phyloP scores from a whole-genome alignment of 2,888 invertebrate species.

The Sceliomorpha sp. region DNA sequence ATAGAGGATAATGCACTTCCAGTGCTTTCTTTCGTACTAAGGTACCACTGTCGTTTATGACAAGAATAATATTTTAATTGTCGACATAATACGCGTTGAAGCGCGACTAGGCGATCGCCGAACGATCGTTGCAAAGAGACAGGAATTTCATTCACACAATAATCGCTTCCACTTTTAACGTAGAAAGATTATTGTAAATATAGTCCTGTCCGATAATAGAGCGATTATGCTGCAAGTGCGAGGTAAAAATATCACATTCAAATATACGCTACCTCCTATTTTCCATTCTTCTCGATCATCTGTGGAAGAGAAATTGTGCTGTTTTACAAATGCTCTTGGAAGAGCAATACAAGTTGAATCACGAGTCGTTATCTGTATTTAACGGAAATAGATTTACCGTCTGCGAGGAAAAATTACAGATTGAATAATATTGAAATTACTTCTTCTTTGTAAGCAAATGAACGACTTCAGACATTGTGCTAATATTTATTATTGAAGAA shows the following conservation, averaged over 20 bases:
- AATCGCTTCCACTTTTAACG: conserved; percentile 21
- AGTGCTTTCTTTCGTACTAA: conserved; percentile 69
- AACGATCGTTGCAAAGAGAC: conserved; percentile 17
- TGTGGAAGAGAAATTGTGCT: conserved; percentile 48
- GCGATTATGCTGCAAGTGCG: conserved; percentile 6
- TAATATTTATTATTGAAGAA: no score
- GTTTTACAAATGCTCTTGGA: no score
- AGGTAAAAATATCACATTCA: conserved; percentile 14
- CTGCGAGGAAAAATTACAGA: no score
- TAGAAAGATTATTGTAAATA: conserved; percentile 24
- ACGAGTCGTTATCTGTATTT: no score
- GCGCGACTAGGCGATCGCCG: conserved; percentile 57
- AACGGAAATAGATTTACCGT: no score
- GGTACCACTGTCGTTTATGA: conserved; percentile 72
- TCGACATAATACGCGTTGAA: conserved; percentile 69
- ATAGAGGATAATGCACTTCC: conserved; percentile 63
- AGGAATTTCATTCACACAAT: conserved; percentile 24
- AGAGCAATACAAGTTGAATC: no score
- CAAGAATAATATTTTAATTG: conserved; percentile 73
- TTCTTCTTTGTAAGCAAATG: no score
- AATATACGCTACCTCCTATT: conserved; percentile 7
- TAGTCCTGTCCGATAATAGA: conserved; percentile 20
- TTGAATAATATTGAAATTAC: no score
- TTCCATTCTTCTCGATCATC: conserved; percentile 20
- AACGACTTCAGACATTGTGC: no score